These are phyloP conservation scores for Drosophila setosimentum DNA, from an alignment of 2,888 invertebrate species.

Conservation along the genomic window DNA sequence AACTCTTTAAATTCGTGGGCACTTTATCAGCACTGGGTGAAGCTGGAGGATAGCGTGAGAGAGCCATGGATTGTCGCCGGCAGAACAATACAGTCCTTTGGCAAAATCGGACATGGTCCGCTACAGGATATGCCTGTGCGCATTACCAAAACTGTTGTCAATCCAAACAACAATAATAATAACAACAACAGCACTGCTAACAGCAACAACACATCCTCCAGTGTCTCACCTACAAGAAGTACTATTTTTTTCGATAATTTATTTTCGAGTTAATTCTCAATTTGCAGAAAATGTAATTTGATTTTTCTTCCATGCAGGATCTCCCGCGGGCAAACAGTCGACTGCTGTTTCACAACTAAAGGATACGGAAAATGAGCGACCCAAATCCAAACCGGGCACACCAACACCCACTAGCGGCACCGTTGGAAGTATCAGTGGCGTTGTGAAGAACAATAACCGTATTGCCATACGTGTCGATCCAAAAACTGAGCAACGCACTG, in stretches of 20 bases:
- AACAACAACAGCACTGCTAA: slow-evolving; percentile 58
- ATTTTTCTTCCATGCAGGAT: slow-evolving; percentile 24
- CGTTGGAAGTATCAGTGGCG: slow-evolving; percentile 11
- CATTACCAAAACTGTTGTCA: slow-evolving; percentile 85
- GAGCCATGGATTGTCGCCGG: slow-evolving; percentile 93
- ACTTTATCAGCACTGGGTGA: slow-evolving; percentile 93
- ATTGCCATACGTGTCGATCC: slow-evolving; percentile 78
- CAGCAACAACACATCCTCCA: slow-evolving; percentile 54
- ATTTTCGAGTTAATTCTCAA: neutral
- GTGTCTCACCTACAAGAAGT: slow-evolving; percentile 77
- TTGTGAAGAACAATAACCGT: slow-evolving; percentile 74
- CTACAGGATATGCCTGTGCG: slow-evolving; percentile 85
- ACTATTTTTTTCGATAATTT: slow-evolving; percentile 46
- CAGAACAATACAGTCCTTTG: slow-evolving; percentile 90
- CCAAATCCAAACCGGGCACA: slow-evolving; percentile 63
- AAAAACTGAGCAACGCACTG: slow-evolving; percentile 84
- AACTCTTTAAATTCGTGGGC: slow-evolving; percentile 90
- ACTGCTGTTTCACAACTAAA: slow-evolving; percentile 63
- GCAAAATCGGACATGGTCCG: slow-evolving; percentile 86
- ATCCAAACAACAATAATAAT: slow-evolving; percentile 73
- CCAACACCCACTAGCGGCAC: slow-evolving; percentile 45
- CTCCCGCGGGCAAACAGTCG: slow-evolving; percentile 68
- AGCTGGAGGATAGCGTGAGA: slow-evolving; percentile 90
- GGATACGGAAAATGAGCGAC: slow-evolving; percentile 77
- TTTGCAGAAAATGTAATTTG: slow-evolving; percentile 10